A percentile compares a stretch with the other conserved stretches of the same genome.
Conservation (phyloP, 2,113 vertebrate genomes). For the Spea multiplicata region DNA sequence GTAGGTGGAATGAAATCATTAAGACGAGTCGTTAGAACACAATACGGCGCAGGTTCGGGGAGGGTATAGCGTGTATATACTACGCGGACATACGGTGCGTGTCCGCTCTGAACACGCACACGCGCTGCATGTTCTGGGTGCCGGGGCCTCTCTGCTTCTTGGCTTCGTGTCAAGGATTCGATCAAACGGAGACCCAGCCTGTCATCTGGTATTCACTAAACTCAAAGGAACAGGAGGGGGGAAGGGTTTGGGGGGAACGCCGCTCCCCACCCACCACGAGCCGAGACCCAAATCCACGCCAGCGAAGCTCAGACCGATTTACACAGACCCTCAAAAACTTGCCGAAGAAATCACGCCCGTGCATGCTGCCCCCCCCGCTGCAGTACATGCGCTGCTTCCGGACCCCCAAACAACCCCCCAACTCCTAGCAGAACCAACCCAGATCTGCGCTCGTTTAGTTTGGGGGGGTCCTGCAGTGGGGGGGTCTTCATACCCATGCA, state of each 20-base stretch:
- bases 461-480: conserved; percentile 21
- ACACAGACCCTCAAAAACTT: neutral
- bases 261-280: conserved; percentile 12
- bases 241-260: conserved; percentile 12
- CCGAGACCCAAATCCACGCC: conserved; percentile 14
- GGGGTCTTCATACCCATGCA: conserved; percentile 9
- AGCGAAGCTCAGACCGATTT: neutral
- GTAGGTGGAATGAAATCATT: no score
- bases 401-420: neutral
- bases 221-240: conserved; percentile 27
- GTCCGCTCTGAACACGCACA: conserved; percentile 8
- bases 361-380: neutral
- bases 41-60: no score
- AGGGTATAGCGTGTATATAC: no score
- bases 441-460: conserved; percentile 25
- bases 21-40: no score
- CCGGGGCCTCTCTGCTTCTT: conserved; percentile 62
- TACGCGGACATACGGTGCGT: neutral
- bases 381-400: neutral
- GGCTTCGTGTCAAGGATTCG: conserved; percentile 64
- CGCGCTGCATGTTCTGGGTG: conserved; percentile 43
- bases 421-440: conserved; percentile 15
- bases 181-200: conserved; percentile 51
- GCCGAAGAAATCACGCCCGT: neutral
- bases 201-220: conserved; percentile 55